These are phyloP conservation scores for Scomberomorus guttatus DNA, from an alignment of 2,797 vertebrate species.

Conservation along the genomic window DNA sequence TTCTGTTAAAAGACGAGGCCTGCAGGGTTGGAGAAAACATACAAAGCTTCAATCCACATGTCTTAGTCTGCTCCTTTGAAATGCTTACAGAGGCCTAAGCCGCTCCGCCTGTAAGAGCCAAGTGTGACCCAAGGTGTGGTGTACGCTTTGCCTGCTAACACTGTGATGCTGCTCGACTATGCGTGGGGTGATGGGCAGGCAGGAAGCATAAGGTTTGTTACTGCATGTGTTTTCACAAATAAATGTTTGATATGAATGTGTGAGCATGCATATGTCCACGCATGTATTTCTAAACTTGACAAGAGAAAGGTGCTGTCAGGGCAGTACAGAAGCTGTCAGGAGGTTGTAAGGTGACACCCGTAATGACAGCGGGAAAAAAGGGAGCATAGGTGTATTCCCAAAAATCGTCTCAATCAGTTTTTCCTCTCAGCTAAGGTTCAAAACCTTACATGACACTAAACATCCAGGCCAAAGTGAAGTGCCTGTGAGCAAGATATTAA, in stretches of 20 bases:
- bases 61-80: conserved; percentile 73
- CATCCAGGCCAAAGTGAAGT: conserved; percentile 3
- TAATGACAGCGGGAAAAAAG: conserved; percentile 36
- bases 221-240: neutral
- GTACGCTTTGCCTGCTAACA: conserved; percentile 19
- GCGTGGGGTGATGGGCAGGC: too few relatives aligned
- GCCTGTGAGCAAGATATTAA: conserved; percentile 30
- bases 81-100: conserved; percentile 64
- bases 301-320: conserved; percentile 32
- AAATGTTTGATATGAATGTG: neutral
- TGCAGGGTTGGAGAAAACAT: conserved; percentile 53
- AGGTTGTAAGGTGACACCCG: conserved; percentile 61
- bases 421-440: conserved; percentile 36
- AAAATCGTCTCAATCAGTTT: neutral
- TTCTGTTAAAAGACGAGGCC: conserved; percentile 69
- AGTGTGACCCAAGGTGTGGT: conserved; percentile 52
- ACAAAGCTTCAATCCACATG: conserved; percentile 66
- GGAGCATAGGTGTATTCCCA: neutral
- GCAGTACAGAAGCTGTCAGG: conserved; percentile 31
- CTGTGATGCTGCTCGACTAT: neutral
- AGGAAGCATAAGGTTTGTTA: too few relatives aligned
- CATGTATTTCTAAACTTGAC: neutral
- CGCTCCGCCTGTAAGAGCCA: conserved; percentile 42
- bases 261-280: conserved; percentile 2
- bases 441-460: conserved; percentile 39